Base-by-base conservation (phyloP, 2,113 vertebrate genomes). In the Pelvicachromis taeniatus region DNA sequence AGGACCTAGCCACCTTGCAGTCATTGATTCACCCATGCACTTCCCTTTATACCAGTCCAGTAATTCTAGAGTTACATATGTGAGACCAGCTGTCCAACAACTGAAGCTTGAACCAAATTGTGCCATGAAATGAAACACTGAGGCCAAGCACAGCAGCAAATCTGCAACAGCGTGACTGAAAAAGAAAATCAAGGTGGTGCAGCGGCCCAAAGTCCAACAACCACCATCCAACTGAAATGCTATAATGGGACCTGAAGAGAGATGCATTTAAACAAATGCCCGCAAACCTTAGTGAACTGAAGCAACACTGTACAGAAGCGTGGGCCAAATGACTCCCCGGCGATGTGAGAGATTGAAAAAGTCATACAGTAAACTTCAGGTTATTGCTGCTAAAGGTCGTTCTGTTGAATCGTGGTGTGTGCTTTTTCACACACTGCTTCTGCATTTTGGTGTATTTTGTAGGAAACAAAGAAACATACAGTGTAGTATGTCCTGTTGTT, bases 41-140 rank as follows among this genome's bases (percentile, higher is more conserved):
- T 48, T 8, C 3, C 5, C 58, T 61, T 33, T 61, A 19, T 19
- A 61, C 29, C 16, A 61, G 55, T 31, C 7, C 54, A 61, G 10
- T 19, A 35, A 19, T 61, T 61, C 33, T 8, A 21, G 2, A 65
- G 4, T 65, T 2, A 58, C 9, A 65, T 21, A 65, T 21, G 19
- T 40, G 19, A 65, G 33, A 11, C 33, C 19, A 13, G 8, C 12
- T 9, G 61, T 68, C 35, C 17, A 3, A 23, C 35, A 42, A 0
- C 61, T 5, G 38, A 68, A 5, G 35, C 35, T 40, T 40, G 12
- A 23, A 9, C 12, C 35, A 68, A 68, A 42, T 2, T 14, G 12
- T 3, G 35, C 38, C 2, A 0, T 68, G 12, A 38, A 68, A 23
- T 7, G 0, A 0, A n/a, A 68, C 0, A 42, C 38, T 23, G 12